Conservation (phyloP, 2,113 vertebrate genomes). For the Melozone crissalis region DNA sequence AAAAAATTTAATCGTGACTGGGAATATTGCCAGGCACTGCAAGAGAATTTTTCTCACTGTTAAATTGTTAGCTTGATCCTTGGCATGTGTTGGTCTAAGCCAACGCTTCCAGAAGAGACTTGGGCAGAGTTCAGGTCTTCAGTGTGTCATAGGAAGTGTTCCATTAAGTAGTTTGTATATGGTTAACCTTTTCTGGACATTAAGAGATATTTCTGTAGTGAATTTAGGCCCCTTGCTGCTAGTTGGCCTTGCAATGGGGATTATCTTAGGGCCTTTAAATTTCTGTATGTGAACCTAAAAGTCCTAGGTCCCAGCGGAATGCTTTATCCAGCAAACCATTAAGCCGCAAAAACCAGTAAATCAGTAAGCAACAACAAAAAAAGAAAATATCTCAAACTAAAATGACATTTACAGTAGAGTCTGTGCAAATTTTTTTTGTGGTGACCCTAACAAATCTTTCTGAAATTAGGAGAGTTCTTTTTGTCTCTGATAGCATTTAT, state of each 20-base stretch:
- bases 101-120: neutral
- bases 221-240: neutral
- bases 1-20: neutral
- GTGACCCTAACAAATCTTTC: neutral
- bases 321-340: neutral
- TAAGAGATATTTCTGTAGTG: neutral
- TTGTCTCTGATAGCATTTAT: neutral
- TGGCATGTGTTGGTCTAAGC: neutral
- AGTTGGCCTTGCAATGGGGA: neutral
- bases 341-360: neutral
- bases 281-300: neutral
- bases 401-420: neutral
- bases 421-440: neutral
- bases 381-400: neutral
- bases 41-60: neutral
- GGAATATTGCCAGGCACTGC: neutral
- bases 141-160: neutral
- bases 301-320: neutral
- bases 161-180: neutral
- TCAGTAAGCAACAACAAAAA: neutral
- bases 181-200: neutral
- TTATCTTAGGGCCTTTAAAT: neutral
- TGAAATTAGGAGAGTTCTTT: neutral
- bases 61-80: neutral
- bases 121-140: neutral